A percentile compares a stretch with the other conserved stretches of the same genome.
Conservation (phyloP, 1,140 invertebrate species). For the Aphaenogaster ashmeadi region DNA sequence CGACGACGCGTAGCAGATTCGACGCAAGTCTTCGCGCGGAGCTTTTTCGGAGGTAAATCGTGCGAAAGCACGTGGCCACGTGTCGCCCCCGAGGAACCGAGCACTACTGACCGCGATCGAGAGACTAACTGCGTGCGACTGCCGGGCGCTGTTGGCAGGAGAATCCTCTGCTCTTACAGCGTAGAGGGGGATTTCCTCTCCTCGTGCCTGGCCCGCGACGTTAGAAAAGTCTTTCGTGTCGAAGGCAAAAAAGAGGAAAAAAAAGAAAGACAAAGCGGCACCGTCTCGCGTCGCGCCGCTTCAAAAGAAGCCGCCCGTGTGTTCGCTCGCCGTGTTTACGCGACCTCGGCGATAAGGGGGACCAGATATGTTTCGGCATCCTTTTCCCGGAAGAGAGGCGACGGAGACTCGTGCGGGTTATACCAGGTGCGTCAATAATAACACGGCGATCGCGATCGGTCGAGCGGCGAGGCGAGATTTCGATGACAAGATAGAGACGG, state of each 20-base stretch:
- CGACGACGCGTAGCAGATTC: background rate
- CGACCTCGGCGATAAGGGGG: background rate
- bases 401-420: background rate
- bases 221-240: background rate
- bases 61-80: background rate
- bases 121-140: background rate
- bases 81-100: background rate
- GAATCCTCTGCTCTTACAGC: background rate
- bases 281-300: background rate
- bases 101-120: background rate
- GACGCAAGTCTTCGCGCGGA: background rate
- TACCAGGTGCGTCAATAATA: background rate
- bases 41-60: background rate
- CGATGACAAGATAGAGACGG: no score
- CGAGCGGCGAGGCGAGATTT: background rate
- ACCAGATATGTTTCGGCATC: background rate
- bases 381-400: background rate
- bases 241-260: background rate
- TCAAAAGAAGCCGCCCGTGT: background rate
- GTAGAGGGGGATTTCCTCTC: background rate
- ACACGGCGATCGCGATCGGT: background rate
- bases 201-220: background rate
- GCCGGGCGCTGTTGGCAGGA: background rate
- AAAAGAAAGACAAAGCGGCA: background rate
- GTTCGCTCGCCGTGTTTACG: background rate